Conservation (phyloP, 2,888 invertebrate genomes). For the Epiblema foenella region DNA sequence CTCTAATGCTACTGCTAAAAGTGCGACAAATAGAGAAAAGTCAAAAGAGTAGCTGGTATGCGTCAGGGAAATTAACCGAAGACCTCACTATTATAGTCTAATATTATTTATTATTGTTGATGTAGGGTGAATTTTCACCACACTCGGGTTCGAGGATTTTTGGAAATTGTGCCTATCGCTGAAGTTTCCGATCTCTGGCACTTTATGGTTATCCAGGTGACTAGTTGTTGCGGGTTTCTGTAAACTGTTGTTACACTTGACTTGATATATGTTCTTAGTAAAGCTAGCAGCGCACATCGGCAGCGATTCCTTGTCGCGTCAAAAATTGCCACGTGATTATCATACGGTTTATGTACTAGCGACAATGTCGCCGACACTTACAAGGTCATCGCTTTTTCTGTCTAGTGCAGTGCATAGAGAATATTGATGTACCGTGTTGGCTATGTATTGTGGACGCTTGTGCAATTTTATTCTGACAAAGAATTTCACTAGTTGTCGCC, state of each 20-base stretch:
- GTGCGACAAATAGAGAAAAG: no score
- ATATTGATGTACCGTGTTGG: background rate
- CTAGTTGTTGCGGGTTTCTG: background rate
- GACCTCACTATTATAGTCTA: constrained; percentile 16
- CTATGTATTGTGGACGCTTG: background rate
- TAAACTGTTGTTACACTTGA: background rate
- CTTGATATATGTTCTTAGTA: background rate
- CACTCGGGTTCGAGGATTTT: background rate
- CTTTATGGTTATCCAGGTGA: background rate
- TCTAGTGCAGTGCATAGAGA: background rate
- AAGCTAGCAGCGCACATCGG: background rate
- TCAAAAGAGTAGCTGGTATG: background rate
- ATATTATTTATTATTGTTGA: constrained; percentile 24
- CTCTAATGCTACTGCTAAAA: no score
- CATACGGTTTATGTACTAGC: no score
- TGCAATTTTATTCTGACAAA: constrained; percentile 1
- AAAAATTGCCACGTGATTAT: background rate
- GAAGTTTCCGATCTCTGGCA: constrained; percentile 5
- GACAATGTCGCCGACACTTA: no score
- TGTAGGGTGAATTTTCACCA: background rate
- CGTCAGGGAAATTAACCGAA: background rate
- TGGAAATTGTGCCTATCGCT: constrained; percentile 12
- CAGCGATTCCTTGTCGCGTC: background rate
- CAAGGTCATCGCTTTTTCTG: background rate
- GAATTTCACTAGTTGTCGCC: constrained; percentile 1